Percentiles rank a stretch among this genome's conserved stretches.
Conservation (phyloP, 2,113 vertebrate genomes). For the Neoarius graeffei region DNA sequence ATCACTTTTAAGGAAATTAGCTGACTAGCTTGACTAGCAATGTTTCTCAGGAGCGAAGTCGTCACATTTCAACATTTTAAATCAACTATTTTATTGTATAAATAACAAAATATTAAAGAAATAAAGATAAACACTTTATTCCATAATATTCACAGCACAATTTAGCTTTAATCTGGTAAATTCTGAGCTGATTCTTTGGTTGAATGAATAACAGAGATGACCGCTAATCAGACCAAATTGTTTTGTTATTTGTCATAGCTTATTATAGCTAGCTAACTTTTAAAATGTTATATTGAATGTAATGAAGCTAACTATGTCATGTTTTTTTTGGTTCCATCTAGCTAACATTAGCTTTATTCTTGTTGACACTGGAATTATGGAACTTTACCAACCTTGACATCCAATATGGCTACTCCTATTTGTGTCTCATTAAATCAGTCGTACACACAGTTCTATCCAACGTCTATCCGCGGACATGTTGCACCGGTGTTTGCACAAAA, state of each 20-base stretch:
- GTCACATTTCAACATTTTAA: background rate
- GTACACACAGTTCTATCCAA: too few species aligned
- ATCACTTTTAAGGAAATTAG: too few species aligned
- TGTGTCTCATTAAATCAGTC: too few species aligned
- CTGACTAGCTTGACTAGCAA: background rate
- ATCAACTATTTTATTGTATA: background rate
- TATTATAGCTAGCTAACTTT: background rate
- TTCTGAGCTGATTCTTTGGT: background rate
- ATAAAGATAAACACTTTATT: background rate
- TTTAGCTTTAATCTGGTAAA: background rate
- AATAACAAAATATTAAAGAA: background rate
- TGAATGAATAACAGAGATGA: background rate
- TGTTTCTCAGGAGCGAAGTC: background rate
- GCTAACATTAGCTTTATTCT: background rate
- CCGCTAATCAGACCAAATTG: background rate
- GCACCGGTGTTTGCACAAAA: too few species aligned
- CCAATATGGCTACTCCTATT: too few species aligned
- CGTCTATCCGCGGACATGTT: too few species aligned
- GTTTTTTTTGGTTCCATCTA: background rate
- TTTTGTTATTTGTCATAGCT: background rate
- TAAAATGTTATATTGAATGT: background rate
- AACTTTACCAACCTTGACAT: too few species aligned
- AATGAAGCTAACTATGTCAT: background rate
- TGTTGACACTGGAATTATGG: background rate
- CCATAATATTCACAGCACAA: background rate